Evolutionary conservation across 2,797 vertebrate species (phyloP).

Genomic region (Rachycentron canadum): DNA sequence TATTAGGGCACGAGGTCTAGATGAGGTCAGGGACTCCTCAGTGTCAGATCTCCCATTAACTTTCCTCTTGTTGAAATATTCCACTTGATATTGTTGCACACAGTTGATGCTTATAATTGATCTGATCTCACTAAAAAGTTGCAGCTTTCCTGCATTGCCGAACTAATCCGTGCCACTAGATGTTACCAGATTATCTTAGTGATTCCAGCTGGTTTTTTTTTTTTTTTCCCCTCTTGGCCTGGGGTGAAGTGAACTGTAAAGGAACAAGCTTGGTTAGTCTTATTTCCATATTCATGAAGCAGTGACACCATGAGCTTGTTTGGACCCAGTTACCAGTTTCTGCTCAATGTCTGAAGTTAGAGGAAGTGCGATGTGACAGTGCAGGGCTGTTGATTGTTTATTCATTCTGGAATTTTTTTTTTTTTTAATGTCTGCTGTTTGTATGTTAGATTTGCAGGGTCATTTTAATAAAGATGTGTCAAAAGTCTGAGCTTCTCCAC

Average conservation of each 20-base stretch:
- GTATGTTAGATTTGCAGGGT: slow-evolving; percentile 41
- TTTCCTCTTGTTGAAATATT: slow-evolving; percentile 27
- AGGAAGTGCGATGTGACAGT: slow-evolving; percentile 40
- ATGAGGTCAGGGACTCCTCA: slow-evolving; percentile 23
- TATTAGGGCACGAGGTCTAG: slow-evolving; percentile 10
- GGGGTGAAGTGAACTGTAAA: slow-evolving; percentile 26
- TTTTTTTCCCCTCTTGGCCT: not conserved
- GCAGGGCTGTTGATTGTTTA: slow-evolving; percentile 39
- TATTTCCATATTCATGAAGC: slow-evolving; percentile 31
- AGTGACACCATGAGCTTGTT: slow-evolving; percentile 22
- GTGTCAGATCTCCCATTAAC: too few species aligned
- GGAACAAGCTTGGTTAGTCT: not conserved
- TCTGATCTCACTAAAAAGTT: slow-evolving; percentile 18
- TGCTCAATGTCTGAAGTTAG: slow-evolving; percentile 40
- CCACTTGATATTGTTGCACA: slow-evolving; percentile 24
- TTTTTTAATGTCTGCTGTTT: slow-evolving; percentile 36
- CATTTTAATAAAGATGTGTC: slow-evolving; percentile 64
- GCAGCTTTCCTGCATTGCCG: slow-evolving; percentile 33
- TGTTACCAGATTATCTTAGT: slow-evolving; percentile 23
- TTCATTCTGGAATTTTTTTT: slow-evolving; percentile 69
- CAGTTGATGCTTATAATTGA: slow-evolving; percentile 9
- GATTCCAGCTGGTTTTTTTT: not conserved
- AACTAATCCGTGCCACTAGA: slow-evolving; percentile 46
- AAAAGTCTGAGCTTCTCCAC: not conserved
- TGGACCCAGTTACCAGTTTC: slow-evolving; percentile 24